A percentile compares a stretch with the other conserved stretches of the same genome.
phyloP scores from a whole-genome alignment of 2,113 vertebrate species.

The Vulpes ferrilata region DNA sequence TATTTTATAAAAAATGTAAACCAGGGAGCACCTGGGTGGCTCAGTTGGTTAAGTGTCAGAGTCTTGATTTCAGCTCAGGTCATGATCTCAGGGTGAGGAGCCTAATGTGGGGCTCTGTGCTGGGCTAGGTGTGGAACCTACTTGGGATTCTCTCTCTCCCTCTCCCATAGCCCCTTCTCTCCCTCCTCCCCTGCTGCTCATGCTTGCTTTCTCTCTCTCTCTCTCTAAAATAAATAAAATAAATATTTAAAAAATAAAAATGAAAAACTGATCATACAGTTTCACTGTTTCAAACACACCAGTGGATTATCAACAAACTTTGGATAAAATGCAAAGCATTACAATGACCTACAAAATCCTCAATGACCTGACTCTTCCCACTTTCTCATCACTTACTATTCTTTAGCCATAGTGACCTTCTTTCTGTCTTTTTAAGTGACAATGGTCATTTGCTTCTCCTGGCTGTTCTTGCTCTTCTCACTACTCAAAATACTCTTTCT shows the following conservation, averaged over 20 bases:
- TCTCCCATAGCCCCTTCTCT: too few relatives aligned
- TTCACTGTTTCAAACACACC: not conserved
- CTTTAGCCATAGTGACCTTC: not conserved
- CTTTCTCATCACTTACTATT: too few relatives aligned
- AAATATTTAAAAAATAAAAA: not conserved
- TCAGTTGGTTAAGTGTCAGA: too few relatives aligned
- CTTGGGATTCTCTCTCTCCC: too few relatives aligned
- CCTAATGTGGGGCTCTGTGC: too few relatives aligned
- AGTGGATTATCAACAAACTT: not conserved
- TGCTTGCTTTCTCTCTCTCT: too few relatives aligned
- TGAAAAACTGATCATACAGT: not conserved
- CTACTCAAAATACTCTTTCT: not conserved
- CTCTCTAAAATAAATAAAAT: too few relatives aligned
- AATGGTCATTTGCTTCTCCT: not conserved
- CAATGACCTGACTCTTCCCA: not conserved
- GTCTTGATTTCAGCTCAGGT: too few relatives aligned
- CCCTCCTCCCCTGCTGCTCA: fast-evolving
- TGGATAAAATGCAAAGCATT: not conserved
- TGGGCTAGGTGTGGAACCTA: too few relatives aligned
- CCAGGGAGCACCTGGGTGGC: too few relatives aligned
- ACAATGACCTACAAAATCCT: not conserved
- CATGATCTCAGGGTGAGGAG: too few relatives aligned
- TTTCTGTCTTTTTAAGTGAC: not conserved
- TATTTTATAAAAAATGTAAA: not conserved
- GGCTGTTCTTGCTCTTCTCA: not conserved